Evolutionary conservation across 2,888 invertebrate genomes (phyloP).

Genomic region (Cheilosia grossa): DNA sequence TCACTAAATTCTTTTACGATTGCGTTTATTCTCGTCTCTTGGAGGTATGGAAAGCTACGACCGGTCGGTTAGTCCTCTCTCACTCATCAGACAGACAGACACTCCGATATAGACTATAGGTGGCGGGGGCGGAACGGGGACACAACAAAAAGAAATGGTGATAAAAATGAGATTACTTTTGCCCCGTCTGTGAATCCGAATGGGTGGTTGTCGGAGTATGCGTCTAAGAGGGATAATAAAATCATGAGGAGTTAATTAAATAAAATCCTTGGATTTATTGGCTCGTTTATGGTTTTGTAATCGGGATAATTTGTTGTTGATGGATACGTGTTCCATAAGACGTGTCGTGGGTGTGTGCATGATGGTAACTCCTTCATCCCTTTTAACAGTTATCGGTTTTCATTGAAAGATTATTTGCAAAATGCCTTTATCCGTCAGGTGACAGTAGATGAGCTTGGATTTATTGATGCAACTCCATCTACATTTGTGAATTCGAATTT

Average conservation of each 20-base stretch:
- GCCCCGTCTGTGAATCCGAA: slow-evolving; percentile 56
- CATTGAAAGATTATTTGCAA: neutral
- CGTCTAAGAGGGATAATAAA: slow-evolving; percentile 71
- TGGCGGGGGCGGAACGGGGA: neutral
- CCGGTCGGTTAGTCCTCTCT: neutral
- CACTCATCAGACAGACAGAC: slow-evolving; percentile 29
- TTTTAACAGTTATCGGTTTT: slow-evolving; percentile 1
- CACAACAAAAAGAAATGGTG: slow-evolving; percentile 37
- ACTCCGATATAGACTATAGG: neutral
- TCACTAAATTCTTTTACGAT: slow-evolving; percentile 82
- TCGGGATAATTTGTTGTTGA: slow-evolving; percentile 75
- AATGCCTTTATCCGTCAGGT: too few relatives aligned
- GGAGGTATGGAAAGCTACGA: neutral
- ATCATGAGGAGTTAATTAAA: slow-evolving; percentile 75
- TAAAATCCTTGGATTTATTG: slow-evolving; percentile 74
- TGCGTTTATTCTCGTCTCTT: slow-evolving; percentile 75
- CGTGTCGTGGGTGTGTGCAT: slow-evolving; percentile 7
- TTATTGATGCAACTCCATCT: too few relatives aligned
- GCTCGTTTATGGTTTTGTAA: slow-evolving; percentile 74
- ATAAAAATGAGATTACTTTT: slow-evolving; percentile 72
- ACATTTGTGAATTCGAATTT: too few relatives aligned
- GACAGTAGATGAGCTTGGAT: too few relatives aligned
- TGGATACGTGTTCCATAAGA: slow-evolving; percentile 68
- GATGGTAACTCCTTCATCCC: slow-evolving; percentile 15
- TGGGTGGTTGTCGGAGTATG: slow-evolving; percentile 27